phyloP scores from a whole-genome alignment of 2,888 invertebrate species.

The Ptychoptera albimana region DNA sequence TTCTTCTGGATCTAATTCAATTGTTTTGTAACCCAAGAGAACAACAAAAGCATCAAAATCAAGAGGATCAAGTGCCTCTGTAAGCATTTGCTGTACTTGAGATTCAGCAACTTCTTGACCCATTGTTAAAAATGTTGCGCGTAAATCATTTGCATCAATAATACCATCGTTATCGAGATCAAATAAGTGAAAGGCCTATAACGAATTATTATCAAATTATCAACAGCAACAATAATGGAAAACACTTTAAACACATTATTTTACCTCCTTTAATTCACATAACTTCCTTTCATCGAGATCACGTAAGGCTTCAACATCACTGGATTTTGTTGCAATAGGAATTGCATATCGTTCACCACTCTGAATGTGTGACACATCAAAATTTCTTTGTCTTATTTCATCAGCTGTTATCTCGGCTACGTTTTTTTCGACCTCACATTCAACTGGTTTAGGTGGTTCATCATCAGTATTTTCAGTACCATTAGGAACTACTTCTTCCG shows the following conservation, averaged over 20 bases:
- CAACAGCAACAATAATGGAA: neutral
- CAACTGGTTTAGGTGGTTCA: neutral
- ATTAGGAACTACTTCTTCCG: neutral
- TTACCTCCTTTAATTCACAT: slow-evolving; percentile 47
- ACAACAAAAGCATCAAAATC: slow-evolving; percentile 47
- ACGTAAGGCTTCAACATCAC: slow-evolving; percentile 33
- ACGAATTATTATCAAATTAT: neutral
- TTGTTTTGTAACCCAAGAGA: slow-evolving; percentile 41
- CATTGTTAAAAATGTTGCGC: slow-evolving; percentile 42
- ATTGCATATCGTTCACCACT: slow-evolving; percentile 17
- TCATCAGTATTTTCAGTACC: neutral
- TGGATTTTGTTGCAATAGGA: slow-evolving; percentile 22
- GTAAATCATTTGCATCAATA: slow-evolving; percentile 45
- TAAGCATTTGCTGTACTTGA: slow-evolving; percentile 41
- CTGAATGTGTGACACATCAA: neutral
- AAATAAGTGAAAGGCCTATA: slow-evolving; percentile 45
- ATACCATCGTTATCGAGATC: slow-evolving; percentile 49
- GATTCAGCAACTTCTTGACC: slow-evolving; percentile 41
- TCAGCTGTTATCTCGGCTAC: neutral
- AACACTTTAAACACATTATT: neutral
- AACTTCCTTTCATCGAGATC: slow-evolving; percentile 44
- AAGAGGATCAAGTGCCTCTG: slow-evolving; percentile 41
- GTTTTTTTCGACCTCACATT: neutral
- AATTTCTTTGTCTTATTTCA: neutral
- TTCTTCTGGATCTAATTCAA: slow-evolving; percentile 47